Evolutionary conservation across 2,888 invertebrate genomes (phyloP), one percentile per base, ranked within the genome.

Genomic region (Drosophila fulvimacula): DNA sequence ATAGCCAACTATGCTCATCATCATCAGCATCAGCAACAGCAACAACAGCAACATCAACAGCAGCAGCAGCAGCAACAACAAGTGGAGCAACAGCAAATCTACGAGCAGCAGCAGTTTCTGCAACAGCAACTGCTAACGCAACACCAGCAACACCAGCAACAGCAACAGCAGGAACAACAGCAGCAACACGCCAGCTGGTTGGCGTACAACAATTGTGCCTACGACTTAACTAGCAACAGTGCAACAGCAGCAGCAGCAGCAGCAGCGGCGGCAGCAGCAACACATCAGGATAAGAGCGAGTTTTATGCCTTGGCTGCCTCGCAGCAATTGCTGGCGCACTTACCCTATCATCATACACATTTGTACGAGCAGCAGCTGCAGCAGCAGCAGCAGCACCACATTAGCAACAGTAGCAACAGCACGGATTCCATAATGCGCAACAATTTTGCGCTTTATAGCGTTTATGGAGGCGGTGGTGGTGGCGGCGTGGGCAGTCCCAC

Each of bases 351-450:
- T 24, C 53, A 82, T 32, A 42, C 70, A 6, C 81, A 86, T 70
- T 73, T 87, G 21, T 82, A 87, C 82, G 81, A 82, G 46, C 87
- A 63, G 24, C 87, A 81, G 42, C 75, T 55, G 36, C 67, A 51
- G 46, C 63, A 60, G 38, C 67, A 75, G 76, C 68, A 79, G 76
- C 70, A 48, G 13, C 30, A 48, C 48, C 30, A 48, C 48, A 32
- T 48, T 32, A 48, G 7, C 30, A 48, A 79, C 55, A 67, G 57
- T 73, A 76, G 80, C 69, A 79, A 80, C 74, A 83, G 70, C 61
- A 89, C 85, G 80, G 85, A 85, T 66, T 67, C 85, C 73, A 88
- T 86, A 66, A 92, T 92, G 92, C 86, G 92, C 21, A 92, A 89
- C 59, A 92, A 89, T 68, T 86, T 92, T 60, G 73, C 90, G 15